Evolutionary conservation across 2,113 vertebrate species (phyloP), one percentile per base, ranked within the genome.

Genomic region (Piliocolobus tephrosceles): DNA sequence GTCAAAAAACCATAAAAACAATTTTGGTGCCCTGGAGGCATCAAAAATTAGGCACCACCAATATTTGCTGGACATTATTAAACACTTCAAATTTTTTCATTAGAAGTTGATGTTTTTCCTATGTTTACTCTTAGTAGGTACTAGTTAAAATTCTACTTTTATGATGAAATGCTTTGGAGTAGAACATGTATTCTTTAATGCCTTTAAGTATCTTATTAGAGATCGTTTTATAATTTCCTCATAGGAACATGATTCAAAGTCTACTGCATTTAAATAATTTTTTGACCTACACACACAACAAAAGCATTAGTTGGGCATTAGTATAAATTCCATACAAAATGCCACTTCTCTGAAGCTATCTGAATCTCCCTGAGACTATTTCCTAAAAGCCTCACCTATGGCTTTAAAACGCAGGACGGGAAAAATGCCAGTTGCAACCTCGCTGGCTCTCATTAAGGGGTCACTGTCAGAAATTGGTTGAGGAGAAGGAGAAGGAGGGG

Each of bases 241-340:
- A 5, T 3, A 11, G 45, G 52, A 52, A 10, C 12, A 0, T 0
- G 4, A 32, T 6, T 58, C 17, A 8, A 43, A 50, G 27, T 18
- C 61, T 5, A 32, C 43, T 6, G 17, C 18, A 4, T n/a, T 55
- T 90, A 2, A 2, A 75, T 32, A 47, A 82, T 7, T 25, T 40
- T 55, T 20, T 43, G 25, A 40, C 50, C 70, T 11, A 14, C 43
- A 52, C 47, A 13, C 14, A 73, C 66, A 32, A 32, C 32, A 11
- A 6, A 45, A 45, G 45, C 13, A 0, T 27, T 5, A 16, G 43
- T 5, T 7, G n/a, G 40, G 30, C 38, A 4, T 64, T n/a, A 8
- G 3, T 55, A 11, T 75, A n/a, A 66, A 50, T 35, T 20, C 50
- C n/a, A 22, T 8, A 3, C 68, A n/a, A 23, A 94, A 61, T 1